Conservation (phyloP, 2,888 invertebrate species). For the Lepas anatifera region DNA sequence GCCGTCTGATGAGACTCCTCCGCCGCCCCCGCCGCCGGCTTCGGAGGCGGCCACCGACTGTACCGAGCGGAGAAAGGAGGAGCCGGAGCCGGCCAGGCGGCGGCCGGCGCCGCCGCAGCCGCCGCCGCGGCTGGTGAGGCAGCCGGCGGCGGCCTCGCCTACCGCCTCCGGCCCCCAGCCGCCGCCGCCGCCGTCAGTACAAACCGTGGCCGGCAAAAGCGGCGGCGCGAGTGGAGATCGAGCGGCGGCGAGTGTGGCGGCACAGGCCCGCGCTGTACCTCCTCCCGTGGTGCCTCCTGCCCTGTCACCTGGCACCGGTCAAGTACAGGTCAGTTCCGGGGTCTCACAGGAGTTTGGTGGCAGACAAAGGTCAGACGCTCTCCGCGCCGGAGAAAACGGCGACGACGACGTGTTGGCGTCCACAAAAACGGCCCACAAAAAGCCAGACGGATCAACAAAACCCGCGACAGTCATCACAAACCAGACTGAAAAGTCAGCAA, state of each 20-base stretch:
- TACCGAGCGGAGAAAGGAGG: too few species aligned
- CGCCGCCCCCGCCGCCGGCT: too few species aligned
- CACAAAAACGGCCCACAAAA: background rate
- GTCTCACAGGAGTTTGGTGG: too few species aligned
- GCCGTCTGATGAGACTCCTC: too few species aligned
- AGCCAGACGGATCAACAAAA: too few species aligned
- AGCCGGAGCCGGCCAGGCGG: background rate
- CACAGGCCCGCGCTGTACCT: background rate
- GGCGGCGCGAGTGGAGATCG: background rate
- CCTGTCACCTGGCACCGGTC: too few species aligned
- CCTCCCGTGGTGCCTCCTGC: background rate
- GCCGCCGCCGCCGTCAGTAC: background rate
- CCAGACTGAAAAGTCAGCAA: background rate
- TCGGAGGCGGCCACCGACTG: background rate
- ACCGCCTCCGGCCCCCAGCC: background rate
- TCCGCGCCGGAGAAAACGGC: too few species aligned
- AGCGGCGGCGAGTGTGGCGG: background rate
- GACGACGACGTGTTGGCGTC: background rate
- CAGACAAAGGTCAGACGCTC: too few species aligned
- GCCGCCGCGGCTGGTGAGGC: background rate
- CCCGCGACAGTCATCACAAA: too few species aligned
- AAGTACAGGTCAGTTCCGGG: too few species aligned
- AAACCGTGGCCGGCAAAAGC: background rate
- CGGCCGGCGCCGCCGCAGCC: background rate
- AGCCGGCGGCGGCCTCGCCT: background rate